Conservation (phyloP, 2,113 vertebrate genomes). For the Acanthochromis polyacanthus region DNA sequence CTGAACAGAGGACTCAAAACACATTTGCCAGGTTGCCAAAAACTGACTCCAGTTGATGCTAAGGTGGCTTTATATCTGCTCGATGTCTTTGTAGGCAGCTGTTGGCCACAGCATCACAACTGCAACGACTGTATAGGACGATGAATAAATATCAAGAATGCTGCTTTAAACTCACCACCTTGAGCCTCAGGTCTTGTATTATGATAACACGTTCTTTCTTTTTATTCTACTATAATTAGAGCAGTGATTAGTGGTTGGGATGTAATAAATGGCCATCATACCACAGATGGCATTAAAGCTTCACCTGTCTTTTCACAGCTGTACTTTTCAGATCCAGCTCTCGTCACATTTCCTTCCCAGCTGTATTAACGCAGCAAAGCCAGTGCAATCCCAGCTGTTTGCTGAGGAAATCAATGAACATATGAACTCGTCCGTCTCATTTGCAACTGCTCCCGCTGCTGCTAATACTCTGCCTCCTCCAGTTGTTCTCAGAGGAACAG, state of each 20-base stretch:
- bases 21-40: too few species aligned
- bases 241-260: not conserved
- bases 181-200: too few species aligned
- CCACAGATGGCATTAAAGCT: not conserved
- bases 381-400: slow-evolving; percentile 43
- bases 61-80: too few species aligned
- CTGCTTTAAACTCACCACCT: too few species aligned
- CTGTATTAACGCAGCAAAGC: slow-evolving; percentile 29
- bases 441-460: slow-evolving; percentile 35
- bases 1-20: too few species aligned
- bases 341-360: slow-evolving; percentile 13
- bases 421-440: slow-evolving; percentile 54
- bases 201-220: too few species aligned
- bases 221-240: not conserved
- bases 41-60: too few species aligned
- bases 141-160: too few species aligned
- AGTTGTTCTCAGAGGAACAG: slow-evolving; percentile 55
- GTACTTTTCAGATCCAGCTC: not conserved
- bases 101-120: too few species aligned
- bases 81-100: too few species aligned
- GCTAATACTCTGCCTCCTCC: slow-evolving; percentile 35
- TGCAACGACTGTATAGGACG: too few species aligned
- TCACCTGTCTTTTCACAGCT: not conserved
- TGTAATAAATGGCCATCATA: slow-evolving; percentile 7
- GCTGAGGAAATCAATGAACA: slow-evolving; percentile 61